Conservation (phyloP, 2,797 vertebrate species). For the Falco cherrug region DNA sequence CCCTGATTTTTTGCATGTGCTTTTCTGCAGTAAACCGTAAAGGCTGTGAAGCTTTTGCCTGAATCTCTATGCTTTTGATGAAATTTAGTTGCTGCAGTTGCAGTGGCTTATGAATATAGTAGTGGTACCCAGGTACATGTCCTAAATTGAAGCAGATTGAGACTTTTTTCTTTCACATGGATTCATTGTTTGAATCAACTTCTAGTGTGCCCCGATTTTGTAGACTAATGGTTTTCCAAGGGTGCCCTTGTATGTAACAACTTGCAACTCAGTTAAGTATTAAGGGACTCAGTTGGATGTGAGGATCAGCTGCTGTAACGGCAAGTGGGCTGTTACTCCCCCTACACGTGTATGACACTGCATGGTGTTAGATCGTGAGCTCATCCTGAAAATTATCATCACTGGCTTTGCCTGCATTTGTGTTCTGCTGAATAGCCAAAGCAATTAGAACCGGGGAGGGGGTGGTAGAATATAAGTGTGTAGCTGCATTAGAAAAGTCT, state of each 20-base stretch:
- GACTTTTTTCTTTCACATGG: neutral
- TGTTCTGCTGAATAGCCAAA: neutral
- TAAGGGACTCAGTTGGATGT: neutral
- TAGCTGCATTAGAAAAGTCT: neutral
- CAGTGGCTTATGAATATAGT: neutral
- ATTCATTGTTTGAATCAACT: neutral
- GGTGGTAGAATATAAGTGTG: neutral
- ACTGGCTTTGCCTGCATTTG: neutral
- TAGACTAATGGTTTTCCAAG: neutral
- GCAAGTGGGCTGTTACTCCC: neutral
- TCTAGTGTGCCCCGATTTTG: neutral
- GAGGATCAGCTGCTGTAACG: neutral
- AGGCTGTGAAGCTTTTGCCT: neutral
- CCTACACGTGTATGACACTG: fast-evolving
- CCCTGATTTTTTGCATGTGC: neutral
- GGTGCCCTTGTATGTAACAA: neutral
- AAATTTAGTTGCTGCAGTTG: neutral
- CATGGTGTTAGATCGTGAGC: neutral
- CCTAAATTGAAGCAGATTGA: neutral
- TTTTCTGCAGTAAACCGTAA: neutral
- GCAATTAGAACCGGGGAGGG: neutral
- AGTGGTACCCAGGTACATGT: neutral
- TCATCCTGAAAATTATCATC: neutral
- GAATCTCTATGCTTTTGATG: neutral
- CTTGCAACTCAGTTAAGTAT: neutral